These are phyloP conservation scores for Phalanger gymnotis DNA, from an alignment of 2,797 vertebrate species.

Conservation along the genomic window DNA sequence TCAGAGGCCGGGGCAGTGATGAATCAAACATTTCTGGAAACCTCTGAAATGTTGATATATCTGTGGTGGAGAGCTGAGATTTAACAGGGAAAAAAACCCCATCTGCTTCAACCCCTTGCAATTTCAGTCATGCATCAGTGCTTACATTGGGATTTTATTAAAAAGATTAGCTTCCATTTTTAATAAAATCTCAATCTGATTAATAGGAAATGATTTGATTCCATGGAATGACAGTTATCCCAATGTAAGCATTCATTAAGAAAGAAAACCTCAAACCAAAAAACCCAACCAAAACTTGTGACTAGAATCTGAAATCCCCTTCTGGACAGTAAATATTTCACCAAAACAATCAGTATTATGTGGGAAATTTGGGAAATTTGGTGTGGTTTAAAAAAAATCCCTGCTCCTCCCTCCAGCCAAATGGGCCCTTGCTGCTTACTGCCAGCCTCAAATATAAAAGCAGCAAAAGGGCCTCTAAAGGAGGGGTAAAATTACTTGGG, in stretches of 20 bases:
- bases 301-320: constrained; percentile 20
- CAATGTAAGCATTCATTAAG: constrained; percentile 55
- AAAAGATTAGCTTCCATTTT: too few species aligned
- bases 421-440: constrained; percentile 17
- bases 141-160: constrained; percentile 35
- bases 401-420: not conserved
- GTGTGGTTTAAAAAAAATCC: not conserved
- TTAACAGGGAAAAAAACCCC: constrained; percentile 43
- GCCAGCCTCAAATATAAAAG: not conserved
- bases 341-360: constrained; percentile 47
- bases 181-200: too few species aligned
- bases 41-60: constrained; percentile 70
- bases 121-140: constrained; percentile 64
- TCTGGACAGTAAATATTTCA: constrained; percentile 35
- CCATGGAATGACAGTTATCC: constrained; percentile 61
- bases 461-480: not conserved
- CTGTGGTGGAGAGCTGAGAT: constrained; percentile 57
- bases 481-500: not conserved
- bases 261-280: constrained; percentile 2
- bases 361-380: constrained; percentile 26
- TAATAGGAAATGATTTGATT: constrained; percentile 66
- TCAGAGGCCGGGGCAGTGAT: constrained; percentile 51
- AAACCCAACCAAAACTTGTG: constrained; percentile 44
- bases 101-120: constrained; percentile 66
- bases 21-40: constrained; percentile 69